phyloP scores from a whole-genome alignment of 2,888 invertebrate species.

The Agrochola litura region DNA sequence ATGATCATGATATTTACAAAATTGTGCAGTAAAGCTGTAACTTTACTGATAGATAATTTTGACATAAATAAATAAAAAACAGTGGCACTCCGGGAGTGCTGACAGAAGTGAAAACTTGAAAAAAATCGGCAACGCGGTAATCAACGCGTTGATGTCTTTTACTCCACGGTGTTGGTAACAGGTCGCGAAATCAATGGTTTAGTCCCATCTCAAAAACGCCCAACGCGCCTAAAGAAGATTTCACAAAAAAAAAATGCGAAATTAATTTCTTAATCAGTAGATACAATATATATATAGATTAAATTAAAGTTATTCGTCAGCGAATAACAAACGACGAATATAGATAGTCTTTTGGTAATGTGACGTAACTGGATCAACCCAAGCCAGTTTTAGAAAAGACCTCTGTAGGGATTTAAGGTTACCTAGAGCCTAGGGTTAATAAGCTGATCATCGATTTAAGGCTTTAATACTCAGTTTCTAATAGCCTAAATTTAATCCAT shows the following conservation, averaged over 20 bases:
- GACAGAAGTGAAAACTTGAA: no score
- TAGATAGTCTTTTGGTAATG: neutral
- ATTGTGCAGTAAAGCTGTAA: neutral
- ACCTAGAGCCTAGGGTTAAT: neutral
- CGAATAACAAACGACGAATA: no score
- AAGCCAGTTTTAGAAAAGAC: neutral
- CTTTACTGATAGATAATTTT: neutral
- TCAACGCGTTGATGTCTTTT: no score
- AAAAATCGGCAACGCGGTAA: no score
- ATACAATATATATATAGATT: neutral
- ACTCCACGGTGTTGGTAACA: no score
- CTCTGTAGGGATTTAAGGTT: neutral
- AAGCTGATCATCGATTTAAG: neutral
- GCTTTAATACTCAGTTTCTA: neutral
- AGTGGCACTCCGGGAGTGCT: no score
- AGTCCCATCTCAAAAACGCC: no score
- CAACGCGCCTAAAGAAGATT: no score
- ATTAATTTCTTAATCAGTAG: neutral
- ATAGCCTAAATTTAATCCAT: neutral
- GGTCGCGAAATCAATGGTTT: no score
- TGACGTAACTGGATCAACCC: neutral
- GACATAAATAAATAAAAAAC: neutral
- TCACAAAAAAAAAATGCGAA: no score
- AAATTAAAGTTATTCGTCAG: neutral
- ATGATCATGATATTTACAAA: constrained; percentile 12